These are phyloP conservation scores for Nettapus auritus DNA, from an alignment of 2,113 vertebrate genomes.

Conservation along the genomic window DNA sequence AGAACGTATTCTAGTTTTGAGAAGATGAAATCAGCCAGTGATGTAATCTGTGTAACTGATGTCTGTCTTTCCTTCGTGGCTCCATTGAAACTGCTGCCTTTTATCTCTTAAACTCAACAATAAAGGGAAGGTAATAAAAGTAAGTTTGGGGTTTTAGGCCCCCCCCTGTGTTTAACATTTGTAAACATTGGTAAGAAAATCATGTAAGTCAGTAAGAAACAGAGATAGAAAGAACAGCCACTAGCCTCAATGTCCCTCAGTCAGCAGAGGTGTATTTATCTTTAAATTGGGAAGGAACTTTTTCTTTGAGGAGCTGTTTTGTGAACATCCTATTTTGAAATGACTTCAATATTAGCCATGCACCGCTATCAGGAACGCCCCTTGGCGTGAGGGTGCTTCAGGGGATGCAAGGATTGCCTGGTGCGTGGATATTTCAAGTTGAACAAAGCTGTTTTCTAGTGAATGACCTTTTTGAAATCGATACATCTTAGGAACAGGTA, in stretches of 20 bases:
- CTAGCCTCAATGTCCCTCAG: not conserved
- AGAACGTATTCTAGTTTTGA: conserved; percentile 59
- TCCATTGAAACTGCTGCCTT: conserved; percentile 46
- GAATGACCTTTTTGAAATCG: not conserved
- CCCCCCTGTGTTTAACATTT: conserved; percentile 56
- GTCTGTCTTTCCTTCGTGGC: conserved; percentile 57
- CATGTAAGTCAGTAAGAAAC: not conserved
- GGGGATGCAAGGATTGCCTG: not conserved
- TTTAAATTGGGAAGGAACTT: not conserved
- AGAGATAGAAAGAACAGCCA: not conserved
- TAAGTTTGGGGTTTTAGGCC: conserved; percentile 15
- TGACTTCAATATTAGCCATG: not conserved
- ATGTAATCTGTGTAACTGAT: conserved; percentile 65
- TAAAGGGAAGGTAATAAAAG: conserved; percentile 29
- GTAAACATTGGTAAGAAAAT: conserved; percentile 55
- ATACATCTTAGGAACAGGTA: not conserved
- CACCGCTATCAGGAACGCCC: not conserved
- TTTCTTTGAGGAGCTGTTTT: not conserved
- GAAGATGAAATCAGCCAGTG: conserved; percentile 71
- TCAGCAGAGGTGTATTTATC: not conserved
- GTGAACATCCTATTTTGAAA: not conserved
- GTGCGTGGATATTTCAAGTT: not conserved
- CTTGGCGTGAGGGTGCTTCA: not conserved
- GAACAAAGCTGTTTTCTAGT: not conserved
- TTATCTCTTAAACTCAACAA: conserved; percentile 38